Base-by-base conservation (phyloP, 2,888 invertebrate species). In the Hypselothyrea guttata region DNA sequence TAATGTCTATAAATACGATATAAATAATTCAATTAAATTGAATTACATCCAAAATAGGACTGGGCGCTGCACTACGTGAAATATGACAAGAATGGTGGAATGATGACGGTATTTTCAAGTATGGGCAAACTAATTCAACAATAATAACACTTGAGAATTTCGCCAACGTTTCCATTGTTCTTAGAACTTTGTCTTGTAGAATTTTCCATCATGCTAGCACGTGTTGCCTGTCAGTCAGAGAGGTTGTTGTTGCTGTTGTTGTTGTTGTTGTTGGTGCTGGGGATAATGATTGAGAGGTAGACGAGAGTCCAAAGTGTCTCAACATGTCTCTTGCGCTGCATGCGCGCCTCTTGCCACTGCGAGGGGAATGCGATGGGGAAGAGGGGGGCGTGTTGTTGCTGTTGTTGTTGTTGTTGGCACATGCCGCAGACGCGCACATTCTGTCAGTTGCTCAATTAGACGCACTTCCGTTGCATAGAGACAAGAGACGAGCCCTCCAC, bases 391-490 rank as follows among this genome's bases (percentile, higher is more conserved):
- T 46, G 30, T 37, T 31, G 27, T 18, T 38, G 37, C 33, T 46
- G 37, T 37, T 59, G 40, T 33, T 55, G 40, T 44, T 49, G 35
- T 51, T 69, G 44, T 40, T 48, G 40, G 49, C 54, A 55, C 48
- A 70, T 47, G 61, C 55, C 53, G 48, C 71, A 84, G 76, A 70
- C 66, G 81, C 67, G 71, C 64, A 52, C 62, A 60, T 71, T 84
- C 61, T 73, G 75, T 83, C 68, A 78, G 71, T 73, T 73, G 85
- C 83, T 82, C 83, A 84, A 78, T 78, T 83, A 71, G 79, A 82
- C 73, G 79, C 79, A 75, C 83, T 83, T 85, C 81, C 85, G 83
- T 40, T 78, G 49, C 57, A 60, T 53, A 56, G 51, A 51, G 44
- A 34, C 40, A 41, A 18, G 3, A 11, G 37, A 12, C 13, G 38